phyloP scores from a whole-genome alignment of 2,888 invertebrate species.

The Macrostomum cliftonense region DNA sequence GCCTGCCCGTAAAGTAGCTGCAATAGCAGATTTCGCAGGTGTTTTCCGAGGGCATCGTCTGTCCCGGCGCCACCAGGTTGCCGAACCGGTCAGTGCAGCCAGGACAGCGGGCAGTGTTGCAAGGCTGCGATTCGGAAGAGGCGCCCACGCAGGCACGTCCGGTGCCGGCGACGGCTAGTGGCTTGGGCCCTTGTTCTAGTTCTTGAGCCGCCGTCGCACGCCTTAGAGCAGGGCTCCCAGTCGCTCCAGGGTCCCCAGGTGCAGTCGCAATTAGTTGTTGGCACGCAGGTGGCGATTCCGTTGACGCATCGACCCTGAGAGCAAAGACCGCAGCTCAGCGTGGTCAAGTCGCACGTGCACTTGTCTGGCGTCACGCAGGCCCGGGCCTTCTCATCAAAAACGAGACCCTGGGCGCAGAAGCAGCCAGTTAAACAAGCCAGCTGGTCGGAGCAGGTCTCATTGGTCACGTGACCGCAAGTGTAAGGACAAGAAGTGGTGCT shows the following conservation, averaged over 20 bases:
- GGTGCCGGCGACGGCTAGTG: neutral
- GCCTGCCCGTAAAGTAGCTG: too few relatives aligned
- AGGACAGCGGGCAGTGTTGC: neutral
- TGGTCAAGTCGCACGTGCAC: constrained; percentile 51
- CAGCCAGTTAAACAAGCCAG: neutral
- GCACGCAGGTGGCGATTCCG: too few relatives aligned
- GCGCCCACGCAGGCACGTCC: neutral
- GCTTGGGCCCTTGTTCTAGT: too few relatives aligned
- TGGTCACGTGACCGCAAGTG: too few relatives aligned
- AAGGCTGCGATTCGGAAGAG: neutral
- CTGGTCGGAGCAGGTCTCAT: too few relatives aligned
- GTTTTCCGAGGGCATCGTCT: neutral
- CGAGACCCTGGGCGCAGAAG: constrained; percentile 22
- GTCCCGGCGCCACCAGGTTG: neutral
- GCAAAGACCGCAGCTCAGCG: too few relatives aligned
- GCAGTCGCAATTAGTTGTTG: too few relatives aligned
- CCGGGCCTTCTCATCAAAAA: constrained; percentile 47
- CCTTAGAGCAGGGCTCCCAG: too few relatives aligned
- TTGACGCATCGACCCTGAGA: too few relatives aligned
- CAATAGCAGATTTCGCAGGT: neutral
- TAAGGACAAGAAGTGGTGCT: too few relatives aligned
- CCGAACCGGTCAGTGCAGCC: neutral
- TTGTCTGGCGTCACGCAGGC: constrained; percentile 49
- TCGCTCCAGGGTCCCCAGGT: too few relatives aligned
- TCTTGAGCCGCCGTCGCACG: too few relatives aligned